Conservation (phyloP, 2,113 vertebrate genomes). For the Sinocyclocheilus anshuiensis region DNA sequence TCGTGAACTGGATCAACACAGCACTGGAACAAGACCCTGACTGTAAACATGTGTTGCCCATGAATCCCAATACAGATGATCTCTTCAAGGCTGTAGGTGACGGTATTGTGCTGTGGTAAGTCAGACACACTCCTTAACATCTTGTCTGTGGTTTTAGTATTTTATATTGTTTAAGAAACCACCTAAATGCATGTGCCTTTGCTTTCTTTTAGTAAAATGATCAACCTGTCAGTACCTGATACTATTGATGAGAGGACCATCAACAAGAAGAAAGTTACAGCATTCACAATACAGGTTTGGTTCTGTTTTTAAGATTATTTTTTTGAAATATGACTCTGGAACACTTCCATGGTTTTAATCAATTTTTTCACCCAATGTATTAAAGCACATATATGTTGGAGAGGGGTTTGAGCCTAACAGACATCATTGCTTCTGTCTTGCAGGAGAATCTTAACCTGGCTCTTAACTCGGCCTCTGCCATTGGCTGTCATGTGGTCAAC, state of each 20-base stretch:
- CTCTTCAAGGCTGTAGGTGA: constrained; percentile 90
- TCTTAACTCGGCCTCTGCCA: constrained; percentile 94
- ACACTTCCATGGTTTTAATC: not conserved
- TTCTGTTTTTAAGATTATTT: not conserved
- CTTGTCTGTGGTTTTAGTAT: not conserved
- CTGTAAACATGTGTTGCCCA: constrained; percentile 88
- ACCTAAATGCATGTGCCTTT: not conserved
- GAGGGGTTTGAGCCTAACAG: not conserved
- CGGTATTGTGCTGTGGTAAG: constrained; percentile 94
- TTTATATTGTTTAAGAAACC: not conserved
- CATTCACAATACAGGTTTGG: constrained; percentile 91
- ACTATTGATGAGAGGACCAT: constrained; percentile 98
- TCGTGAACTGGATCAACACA: constrained; percentile 98
- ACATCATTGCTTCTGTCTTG: not conserved
- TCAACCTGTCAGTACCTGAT: constrained; percentile 94
- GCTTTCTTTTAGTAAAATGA: constrained; percentile 87
- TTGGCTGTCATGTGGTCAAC: constrained; percentile 97
- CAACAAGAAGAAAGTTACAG: constrained; percentile 94
- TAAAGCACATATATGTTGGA: not conserved
- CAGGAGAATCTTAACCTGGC: constrained; percentile 98
- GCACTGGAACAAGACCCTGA: constrained; percentile 92
- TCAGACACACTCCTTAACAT: not conserved
- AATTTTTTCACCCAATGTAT: not conserved
- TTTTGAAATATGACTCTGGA: not conserved
- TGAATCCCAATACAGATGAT: constrained; percentile 90